These are phyloP conservation scores for Drosophila niveifrons DNA, from an alignment of 2,888 invertebrate genomes.

Conservation along the genomic window DNA sequence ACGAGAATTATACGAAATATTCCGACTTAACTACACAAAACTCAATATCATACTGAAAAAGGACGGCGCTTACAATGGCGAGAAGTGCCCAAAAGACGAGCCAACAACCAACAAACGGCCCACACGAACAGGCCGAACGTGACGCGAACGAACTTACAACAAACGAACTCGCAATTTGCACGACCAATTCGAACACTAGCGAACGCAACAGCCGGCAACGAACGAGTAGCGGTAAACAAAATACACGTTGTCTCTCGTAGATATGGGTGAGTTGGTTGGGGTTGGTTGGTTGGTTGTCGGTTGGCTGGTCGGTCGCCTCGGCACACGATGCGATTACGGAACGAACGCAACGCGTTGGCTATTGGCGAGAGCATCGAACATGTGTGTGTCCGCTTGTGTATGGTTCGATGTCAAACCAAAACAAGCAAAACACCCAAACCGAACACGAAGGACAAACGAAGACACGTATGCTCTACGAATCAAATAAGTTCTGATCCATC, in stretches of 20 bases:
- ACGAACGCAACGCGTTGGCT: conserved; percentile 61
- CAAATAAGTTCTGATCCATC: conserved; percentile 37
- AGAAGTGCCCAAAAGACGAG: conserved; percentile 74
- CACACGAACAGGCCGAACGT: conserved; percentile 54
- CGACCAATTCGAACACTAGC: conserved; percentile 76
- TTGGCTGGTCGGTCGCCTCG: conserved; percentile 31
- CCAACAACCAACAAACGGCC: conserved; percentile 59
- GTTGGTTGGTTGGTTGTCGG: conserved; percentile 29
- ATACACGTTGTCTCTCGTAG: conserved; percentile 52
- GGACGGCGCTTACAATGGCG: conserved; percentile 83
- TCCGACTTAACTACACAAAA: conserved; percentile 86
- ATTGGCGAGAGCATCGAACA: conserved; percentile 67
- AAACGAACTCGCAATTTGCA: conserved; percentile 45
- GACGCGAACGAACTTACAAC: conserved; percentile 68
- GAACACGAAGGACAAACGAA: conserved; percentile 53
- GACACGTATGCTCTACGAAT: conserved; percentile 62
- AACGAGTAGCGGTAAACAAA: conserved; percentile 74
- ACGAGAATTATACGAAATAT: conserved; percentile 85
- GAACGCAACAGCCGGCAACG: conserved; percentile 77
- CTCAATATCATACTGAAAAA: conserved; percentile 86
- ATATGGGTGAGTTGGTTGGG: conserved; percentile 11
- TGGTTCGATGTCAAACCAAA: conserved; percentile 65
- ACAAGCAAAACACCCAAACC: conserved; percentile 42
- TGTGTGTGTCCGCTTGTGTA: conserved; percentile 61
- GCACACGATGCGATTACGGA: conserved; percentile 36